These are phyloP conservation scores for Sphinx pinastri DNA, from an alignment of 2,888 invertebrate genomes.

Conservation along the genomic window DNA sequence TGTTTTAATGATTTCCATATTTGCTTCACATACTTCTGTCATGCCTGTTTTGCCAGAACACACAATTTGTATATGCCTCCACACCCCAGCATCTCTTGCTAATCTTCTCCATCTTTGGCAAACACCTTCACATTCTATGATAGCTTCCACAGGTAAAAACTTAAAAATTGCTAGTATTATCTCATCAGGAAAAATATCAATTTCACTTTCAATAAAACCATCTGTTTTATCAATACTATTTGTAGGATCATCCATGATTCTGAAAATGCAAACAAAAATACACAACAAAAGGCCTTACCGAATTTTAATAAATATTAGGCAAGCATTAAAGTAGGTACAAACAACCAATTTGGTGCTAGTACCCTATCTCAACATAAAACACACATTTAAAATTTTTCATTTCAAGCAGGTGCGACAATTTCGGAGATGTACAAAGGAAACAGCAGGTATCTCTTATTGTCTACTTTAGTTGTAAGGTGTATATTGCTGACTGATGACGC, in stretches of 20 bases:
- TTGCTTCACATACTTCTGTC: constrained; percentile 61
- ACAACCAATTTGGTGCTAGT: too few relatives aligned
- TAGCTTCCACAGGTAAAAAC: constrained; percentile 60
- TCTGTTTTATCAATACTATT: background rate
- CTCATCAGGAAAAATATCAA: constrained; percentile 71
- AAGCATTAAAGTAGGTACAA: too few relatives aligned
- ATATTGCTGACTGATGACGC: too few relatives aligned
- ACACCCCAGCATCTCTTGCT: constrained; percentile 59
- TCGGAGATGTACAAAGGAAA: too few relatives aligned
- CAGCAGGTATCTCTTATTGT: too few relatives aligned
- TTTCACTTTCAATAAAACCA: constrained; percentile 28
- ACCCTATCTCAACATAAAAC: too few relatives aligned
- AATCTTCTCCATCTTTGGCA: constrained; percentile 68
- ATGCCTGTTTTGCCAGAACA: constrained; percentile 71
- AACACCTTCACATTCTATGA: constrained; percentile 66
- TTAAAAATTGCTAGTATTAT: constrained; percentile 68
- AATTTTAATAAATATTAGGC: too few relatives aligned
- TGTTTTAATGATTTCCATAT: constrained; percentile 57
- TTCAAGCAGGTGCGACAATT: too few relatives aligned
- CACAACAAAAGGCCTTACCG: background rate
- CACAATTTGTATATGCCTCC: constrained; percentile 61
- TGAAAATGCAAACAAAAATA: background rate
- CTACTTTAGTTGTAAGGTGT: too few relatives aligned
- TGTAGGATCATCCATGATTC: background rate
- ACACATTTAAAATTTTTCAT: too few relatives aligned